Base-by-base conservation (phyloP, 2,797 vertebrate species). In the Tragelaphus eurycerus region DNA sequence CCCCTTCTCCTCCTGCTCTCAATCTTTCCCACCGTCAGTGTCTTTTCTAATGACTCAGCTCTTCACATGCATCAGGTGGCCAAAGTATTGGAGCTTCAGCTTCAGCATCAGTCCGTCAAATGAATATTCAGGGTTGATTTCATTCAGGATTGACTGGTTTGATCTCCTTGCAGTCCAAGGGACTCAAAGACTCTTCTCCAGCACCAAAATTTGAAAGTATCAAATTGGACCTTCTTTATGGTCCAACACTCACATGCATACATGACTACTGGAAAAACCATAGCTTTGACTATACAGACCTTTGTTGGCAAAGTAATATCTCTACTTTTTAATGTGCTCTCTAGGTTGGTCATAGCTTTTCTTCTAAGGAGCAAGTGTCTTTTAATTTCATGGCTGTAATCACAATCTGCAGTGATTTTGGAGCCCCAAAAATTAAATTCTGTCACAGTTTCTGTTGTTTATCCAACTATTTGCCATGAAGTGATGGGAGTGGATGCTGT, bases 1-100 rank as follows among this genome's bases (percentile, higher is more conserved):
- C n/a, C 64, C n/a, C 64, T 67, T 67, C 64, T 67, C 62, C n/a
- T 10, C 9, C 64, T 67, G 64, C 4, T 34, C 64, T 67, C n/a
- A 67, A 6, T 67, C 64, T 38, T 67, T 67, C 64, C 64, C 17
- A 67, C 9, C 17, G 11, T 67, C 17, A 38, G 64, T 9, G 17
- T 67, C n/a, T 67, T 34, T 38, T 67, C 64, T 67, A 67, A 67
- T 67, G n/a, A 67, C 5, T 38, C 64, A 67, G 9, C 4, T 67
- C n/a, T 34, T 11, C 0, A 0, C n/a, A 67, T 38, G 4, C 19
- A 71, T 38, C 10, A 67, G 10, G n/a, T 34, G n/a, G 17, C 64
- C 17, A 67, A 67, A 21, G 64, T 67, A 67, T 21, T 34, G 9
- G 64, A 71, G n/a, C 2, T 71, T 38, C n/a, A 71, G 10, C n/a